A percentile compares a stretch with the other conserved stretches of the same genome.
Conservation (phyloP, 37 sponge, comb jelly and placozoan species). For the Chondrosia reniformis region DNA sequence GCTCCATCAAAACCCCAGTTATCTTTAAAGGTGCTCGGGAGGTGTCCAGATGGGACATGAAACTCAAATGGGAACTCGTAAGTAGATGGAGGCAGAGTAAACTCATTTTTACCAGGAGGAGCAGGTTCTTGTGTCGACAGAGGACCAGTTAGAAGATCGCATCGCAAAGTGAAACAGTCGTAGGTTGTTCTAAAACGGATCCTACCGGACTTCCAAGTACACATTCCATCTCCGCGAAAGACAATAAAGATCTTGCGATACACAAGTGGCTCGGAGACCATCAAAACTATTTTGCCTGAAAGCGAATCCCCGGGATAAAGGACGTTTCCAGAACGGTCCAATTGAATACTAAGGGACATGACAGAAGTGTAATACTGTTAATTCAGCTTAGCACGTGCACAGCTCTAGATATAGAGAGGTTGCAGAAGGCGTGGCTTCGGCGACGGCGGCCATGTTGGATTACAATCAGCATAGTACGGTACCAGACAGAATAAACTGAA, state of each 20-base stretch:
- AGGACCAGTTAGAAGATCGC: background rate
- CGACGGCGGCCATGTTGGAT: no score
- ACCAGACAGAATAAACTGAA: no score
- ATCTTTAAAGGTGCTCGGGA: constrained; percentile 23
- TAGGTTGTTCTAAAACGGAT: background rate
- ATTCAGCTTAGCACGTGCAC: no score
- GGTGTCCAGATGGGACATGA: constrained; percentile 6
- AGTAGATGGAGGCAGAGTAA: background rate
- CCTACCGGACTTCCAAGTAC: constrained; percentile 8
- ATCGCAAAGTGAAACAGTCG: constrained; percentile 6
- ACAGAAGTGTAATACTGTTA: no score
- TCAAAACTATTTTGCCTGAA: constrained; percentile 10
- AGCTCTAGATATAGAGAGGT: no score
- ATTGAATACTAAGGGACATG: no score
- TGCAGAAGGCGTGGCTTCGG: no score
- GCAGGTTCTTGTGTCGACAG: background rate
- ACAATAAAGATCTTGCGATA: background rate
- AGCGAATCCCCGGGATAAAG: constrained; percentile 23
- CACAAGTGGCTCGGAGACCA: background rate
- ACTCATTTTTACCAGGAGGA: background rate
- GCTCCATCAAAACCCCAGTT: background rate
- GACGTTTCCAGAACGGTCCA: no score
- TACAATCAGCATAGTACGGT: no score
- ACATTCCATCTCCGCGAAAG: background rate
- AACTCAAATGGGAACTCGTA: constrained; percentile 26